A percentile compares a stretch with the other conserved stretches of the same genome.
These are phyloP conservation scores for Cichladusa arquata DNA, from an alignment of 2,113 vertebrate species.

Conservation along the genomic window DNA sequence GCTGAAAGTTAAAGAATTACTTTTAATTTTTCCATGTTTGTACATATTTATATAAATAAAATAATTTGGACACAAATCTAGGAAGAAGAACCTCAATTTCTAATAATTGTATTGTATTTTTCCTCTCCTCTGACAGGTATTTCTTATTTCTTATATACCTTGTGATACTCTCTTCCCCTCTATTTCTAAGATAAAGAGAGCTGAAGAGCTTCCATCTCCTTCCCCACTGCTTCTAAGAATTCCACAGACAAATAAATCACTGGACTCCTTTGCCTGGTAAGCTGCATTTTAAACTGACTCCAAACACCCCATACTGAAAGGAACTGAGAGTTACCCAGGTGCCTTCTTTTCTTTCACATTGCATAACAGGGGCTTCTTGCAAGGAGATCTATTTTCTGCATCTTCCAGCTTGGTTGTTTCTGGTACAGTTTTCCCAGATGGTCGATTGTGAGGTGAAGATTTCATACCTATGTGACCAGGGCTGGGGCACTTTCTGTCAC, in stretches of 20 bases:
- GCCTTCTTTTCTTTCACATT: conserved; percentile 70
- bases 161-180: not conserved
- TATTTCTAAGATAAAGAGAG: not conserved
- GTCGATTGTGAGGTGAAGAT: conserved; percentile 12
- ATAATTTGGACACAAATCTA: not conserved
- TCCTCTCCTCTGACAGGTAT: not conserved
- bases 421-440: conserved; percentile 16
- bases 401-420: conserved; percentile 55
- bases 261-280: not conserved
- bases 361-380: conserved; percentile 65
- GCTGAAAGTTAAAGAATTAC: not conserved
- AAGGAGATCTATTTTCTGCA: conserved; percentile 49
- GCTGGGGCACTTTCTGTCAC: conserved; percentile 59
- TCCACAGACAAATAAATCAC: not conserved
- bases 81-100: not conserved
- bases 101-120: not conserved
- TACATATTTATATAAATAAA: not conserved
- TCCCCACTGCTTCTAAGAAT: not conserved
- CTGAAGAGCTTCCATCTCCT: not conserved
- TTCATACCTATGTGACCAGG: not conserved
- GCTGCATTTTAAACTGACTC: not conserved
- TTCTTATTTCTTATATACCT: not conserved
- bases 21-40: not conserved
- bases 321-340: conserved; percentile 41
- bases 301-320: not conserved